Conservation (phyloP, 2,888 invertebrate genomes). For the Leptopilina syphax region DNA sequence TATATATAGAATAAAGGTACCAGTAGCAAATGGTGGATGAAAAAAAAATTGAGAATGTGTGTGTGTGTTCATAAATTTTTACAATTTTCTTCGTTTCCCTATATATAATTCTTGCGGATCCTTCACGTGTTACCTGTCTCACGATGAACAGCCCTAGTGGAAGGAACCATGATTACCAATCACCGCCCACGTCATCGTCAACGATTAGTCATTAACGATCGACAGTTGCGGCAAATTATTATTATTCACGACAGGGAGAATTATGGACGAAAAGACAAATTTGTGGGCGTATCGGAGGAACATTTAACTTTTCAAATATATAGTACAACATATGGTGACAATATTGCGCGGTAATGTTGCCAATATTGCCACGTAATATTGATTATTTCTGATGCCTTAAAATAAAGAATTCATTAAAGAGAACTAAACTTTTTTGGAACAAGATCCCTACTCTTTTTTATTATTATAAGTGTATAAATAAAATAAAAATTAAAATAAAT, state of each 20-base stretch:
- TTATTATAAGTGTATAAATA: too few relatives aligned
- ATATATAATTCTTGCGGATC: constrained; percentile 22
- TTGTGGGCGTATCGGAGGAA: too few relatives aligned
- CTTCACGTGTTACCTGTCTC: constrained; percentile 61
- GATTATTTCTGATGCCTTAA: too few relatives aligned
- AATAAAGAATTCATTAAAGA: too few relatives aligned
- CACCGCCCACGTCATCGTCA: constrained; percentile 54
- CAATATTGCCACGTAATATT: too few relatives aligned
- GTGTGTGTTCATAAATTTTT: constrained; percentile 14
- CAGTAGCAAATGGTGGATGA: constrained; percentile 52
- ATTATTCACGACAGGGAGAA: constrained; percentile 52
- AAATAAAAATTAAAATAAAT: too few relatives aligned
- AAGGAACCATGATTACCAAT: constrained; percentile 56
- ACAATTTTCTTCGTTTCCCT: constrained; percentile 42
- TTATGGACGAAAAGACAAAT: constrained; percentile 24
- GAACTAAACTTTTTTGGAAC: too few relatives aligned
- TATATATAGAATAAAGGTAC: constrained; percentile 55
- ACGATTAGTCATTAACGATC: constrained; percentile 71
- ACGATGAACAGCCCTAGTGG: constrained; percentile 48
- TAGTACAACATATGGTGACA: too few relatives aligned
- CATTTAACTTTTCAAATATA: too few relatives aligned
- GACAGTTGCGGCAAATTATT: constrained; percentile 67
- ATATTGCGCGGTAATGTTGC: too few relatives aligned
- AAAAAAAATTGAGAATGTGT: constrained; percentile 22
- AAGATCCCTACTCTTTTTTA: too few relatives aligned